phyloP scores from a whole-genome alignment of 1,140 invertebrate genomes.

The Ptiloglossa arizonensis region DNA sequence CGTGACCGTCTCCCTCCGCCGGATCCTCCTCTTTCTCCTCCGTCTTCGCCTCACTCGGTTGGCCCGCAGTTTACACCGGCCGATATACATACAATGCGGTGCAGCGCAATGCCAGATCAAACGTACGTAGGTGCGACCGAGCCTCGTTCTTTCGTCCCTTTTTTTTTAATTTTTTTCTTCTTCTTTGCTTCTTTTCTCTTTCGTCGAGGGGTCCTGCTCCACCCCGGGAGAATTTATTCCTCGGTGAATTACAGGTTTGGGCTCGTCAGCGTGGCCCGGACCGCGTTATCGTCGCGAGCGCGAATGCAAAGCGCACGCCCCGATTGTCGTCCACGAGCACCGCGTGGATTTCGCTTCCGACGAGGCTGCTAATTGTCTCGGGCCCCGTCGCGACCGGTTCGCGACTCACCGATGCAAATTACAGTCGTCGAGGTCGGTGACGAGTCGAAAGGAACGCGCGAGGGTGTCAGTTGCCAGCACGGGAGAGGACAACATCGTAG shows the following conservation, averaged over 20 bases:
- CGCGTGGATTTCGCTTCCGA: conserved; percentile 6
- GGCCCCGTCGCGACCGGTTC: background rate
- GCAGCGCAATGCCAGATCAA: conserved; percentile 64
- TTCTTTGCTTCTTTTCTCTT: background rate
- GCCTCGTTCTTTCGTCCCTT: conserved; percentile 1
- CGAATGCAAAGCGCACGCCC: conserved; percentile 5
- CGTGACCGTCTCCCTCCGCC: background rate
- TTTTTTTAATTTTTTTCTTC: background rate
- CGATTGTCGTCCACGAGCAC: conserved; percentile 14
- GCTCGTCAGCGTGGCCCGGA: conserved; percentile 18
- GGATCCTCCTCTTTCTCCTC: background rate
- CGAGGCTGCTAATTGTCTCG: conserved; percentile 25
- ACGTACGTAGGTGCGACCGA: conserved; percentile 56
- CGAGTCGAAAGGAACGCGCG: background rate
- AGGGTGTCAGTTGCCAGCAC: background rate
- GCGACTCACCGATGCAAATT: background rate
- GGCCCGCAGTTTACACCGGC: conserved; percentile 33
- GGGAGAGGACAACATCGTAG: background rate
- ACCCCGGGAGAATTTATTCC: conserved; percentile 53
- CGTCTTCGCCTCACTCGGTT: background rate
- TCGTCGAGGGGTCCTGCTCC: conserved; percentile 5
- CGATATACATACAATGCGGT: conserved; percentile 78
- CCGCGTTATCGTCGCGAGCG: background rate
- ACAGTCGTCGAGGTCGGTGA: background rate
- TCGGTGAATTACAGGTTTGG: conserved; percentile 44